Base-by-base conservation (phyloP, 2,797 vertebrate species). In the Alosa sapidissima region DNA sequence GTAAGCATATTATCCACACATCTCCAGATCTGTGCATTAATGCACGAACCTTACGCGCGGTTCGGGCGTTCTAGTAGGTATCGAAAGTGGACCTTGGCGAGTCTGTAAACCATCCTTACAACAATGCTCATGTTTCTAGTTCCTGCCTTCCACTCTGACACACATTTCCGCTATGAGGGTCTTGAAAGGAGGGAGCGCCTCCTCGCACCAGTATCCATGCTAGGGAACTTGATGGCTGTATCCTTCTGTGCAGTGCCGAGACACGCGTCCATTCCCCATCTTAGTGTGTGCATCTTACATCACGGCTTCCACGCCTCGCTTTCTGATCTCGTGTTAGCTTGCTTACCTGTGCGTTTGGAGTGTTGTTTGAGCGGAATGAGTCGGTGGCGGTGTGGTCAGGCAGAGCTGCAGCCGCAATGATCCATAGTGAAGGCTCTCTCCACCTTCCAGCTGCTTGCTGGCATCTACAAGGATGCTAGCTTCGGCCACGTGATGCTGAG, bases 331-430 rank as follows among this genome's bases (percentile, higher is more conserved):
- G 36, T 6, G 81, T 5, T 21, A 33, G 51, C n/a, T 72, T 41
- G 84, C 93, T 87, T 93, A 95, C 95, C 95, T 95, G 94, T 87
- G 92, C 55, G 91, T 91, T 90, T 81, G 21, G 85, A 89, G 91
- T 88, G 88, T 88, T n/a, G 90, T 90, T 87, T 88, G 81, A 90
- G 86, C 85, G 87, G 85, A 84, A 82, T 81, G 84, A 87, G 48
- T 84, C 75, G n/a, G 81, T 81, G 84, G 88, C 84, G 81, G 87
- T 83, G 89, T 88, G 88, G 82, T 91, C 89, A 90, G 48, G 84
- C 78, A 55, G 85, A 54, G 84, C 86, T 24, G 84, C 65, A 81
- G 84, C 58, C 75, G 84, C 41, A 86, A 62, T 84, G 89, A 72
- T 92, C 91, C 94, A 90, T 89, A 86, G 88, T 85, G 92, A 85